phyloP scores from a whole-genome alignment of 2,888 invertebrate genomes.

The Acronicta psi region DNA sequence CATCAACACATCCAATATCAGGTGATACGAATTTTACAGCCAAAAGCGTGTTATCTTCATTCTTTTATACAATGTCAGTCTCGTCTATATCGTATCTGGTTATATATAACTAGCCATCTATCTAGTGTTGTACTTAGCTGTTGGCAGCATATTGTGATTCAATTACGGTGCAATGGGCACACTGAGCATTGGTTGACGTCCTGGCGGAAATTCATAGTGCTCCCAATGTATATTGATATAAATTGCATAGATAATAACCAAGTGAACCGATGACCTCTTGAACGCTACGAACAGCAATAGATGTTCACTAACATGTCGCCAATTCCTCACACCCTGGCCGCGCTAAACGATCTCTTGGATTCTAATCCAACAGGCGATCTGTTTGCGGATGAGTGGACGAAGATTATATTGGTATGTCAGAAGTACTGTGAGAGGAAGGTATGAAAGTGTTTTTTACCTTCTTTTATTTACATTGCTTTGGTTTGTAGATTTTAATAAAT shows the following conservation, averaged over 20 bases:
- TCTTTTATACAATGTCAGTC: constrained; percentile 12
- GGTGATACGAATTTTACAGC: not conserved
- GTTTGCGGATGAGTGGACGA: too few relatives aligned
- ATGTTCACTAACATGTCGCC: too few relatives aligned
- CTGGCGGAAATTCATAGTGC: constrained; percentile 51
- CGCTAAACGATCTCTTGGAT: too few relatives aligned
- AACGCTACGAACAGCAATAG: too few relatives aligned
- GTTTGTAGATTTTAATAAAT: too few relatives aligned
- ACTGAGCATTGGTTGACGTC: constrained; percentile 49
- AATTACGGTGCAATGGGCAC: constrained; percentile 64
- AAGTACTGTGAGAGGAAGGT: too few relatives aligned
- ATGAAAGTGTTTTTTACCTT: too few relatives aligned
- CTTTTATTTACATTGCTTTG: too few relatives aligned
- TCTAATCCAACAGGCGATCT: too few relatives aligned
- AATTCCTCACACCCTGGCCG: too few relatives aligned
- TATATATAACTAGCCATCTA: constrained; percentile 46
- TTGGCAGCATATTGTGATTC: constrained; percentile 68
- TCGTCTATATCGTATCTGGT: constrained; percentile 36
- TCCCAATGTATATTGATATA: constrained; percentile 19
- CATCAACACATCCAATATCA: constrained; percentile 1
- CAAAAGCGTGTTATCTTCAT: not conserved
- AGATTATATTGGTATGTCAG: too few relatives aligned
- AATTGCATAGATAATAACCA: constrained; percentile 13
- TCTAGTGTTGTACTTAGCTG: constrained; percentile 51
- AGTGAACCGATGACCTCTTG: not conserved